Base-by-base conservation (phyloP, 2,113 vertebrate genomes). In the Herpailurus yagouaroundi region DNA sequence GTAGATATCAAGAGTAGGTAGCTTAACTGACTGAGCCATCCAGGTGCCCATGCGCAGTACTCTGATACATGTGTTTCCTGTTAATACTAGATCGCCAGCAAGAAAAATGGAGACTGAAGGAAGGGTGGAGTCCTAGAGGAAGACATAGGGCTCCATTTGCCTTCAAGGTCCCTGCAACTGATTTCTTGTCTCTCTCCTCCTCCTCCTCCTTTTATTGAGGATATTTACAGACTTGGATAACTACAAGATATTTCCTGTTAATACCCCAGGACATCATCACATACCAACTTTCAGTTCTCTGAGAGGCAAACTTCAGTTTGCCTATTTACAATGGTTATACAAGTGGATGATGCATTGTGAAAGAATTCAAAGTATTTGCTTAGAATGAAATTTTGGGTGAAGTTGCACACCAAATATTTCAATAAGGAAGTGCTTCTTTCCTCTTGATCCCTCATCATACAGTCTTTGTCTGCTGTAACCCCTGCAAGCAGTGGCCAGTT, bases 321-420 rank as follows among this genome's bases (percentile, higher is more conserved):
- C 36, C 18, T 73, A 14, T 74, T 83, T 89, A 63, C 3, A 13
- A 60, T 82, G 33, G 11, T 87, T 82, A 29, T 63, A 63, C 6
- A 74, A 50, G 55, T 19, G 31, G 3, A 19, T 11, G 31, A 48
- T 41, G 33, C 23, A 45, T 38, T 82, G 23, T 68, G 36, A 95
- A 85, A 48, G 29, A 50, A 57, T 77, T 93, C 25, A 73, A 71
- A 93, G 69, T 76, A 38, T 76, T 94, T 87, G 18, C 33, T 97
- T 45, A 45, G 1, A 64, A 91, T 36, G 11, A 94, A 91, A 80
- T 60, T 77, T 88, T 66, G 15, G 1, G 33, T 77, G 14, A 83
- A 71, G 23, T 19, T 73, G 74, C 2, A 82, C 33, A 81, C 85
- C 77, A 63, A 41, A 33, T 68, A 79, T 50, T 96, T 93, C 76